phyloP scores from a whole-genome alignment of 2,888 invertebrate genomes.

The Clanis bilineata region DNA sequence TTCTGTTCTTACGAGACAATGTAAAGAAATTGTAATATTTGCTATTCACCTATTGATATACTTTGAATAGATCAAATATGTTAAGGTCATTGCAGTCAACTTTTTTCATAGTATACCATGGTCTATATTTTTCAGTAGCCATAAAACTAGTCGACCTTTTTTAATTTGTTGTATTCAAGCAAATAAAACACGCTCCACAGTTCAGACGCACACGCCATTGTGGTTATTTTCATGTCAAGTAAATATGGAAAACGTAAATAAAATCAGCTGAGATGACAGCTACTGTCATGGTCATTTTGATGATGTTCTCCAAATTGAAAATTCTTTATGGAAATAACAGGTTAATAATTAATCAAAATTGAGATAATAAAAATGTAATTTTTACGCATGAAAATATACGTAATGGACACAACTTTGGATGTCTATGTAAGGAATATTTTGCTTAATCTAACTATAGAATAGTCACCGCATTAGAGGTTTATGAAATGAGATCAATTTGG shows the following conservation, averaged over 20 bases:
- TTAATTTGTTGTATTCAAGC: no score
- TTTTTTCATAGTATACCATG: not conserved
- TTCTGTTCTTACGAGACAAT: no score
- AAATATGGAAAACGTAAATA: slow-evolving; percentile 11
- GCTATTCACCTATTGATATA: no score
- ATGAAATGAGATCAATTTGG: not conserved
- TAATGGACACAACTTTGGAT: not conserved
- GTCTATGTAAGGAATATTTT: no score
- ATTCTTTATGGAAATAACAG: not conserved
- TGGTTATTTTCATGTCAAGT: not conserved
- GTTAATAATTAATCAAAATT: not conserved
- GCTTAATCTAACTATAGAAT: not conserved
- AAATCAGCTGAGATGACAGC: slow-evolving; percentile 15
- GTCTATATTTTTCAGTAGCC: not conserved
- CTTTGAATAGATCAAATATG: no score
- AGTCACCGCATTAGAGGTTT: not conserved
- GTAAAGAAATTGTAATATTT: no score
- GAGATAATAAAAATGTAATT: not conserved
- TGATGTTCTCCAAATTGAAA: no score
- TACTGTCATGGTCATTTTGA: slow-evolving; percentile 30
- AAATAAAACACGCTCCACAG: no score
- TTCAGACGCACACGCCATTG: not conserved
- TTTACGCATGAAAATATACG: not conserved
- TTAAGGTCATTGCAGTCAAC: no score
- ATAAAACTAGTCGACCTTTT: no score